Evolutionary conservation across 2,797 vertebrate genomes (phyloP), one percentile per base, ranked within the genome.

Genomic region (Poecilia gillii): DNA sequence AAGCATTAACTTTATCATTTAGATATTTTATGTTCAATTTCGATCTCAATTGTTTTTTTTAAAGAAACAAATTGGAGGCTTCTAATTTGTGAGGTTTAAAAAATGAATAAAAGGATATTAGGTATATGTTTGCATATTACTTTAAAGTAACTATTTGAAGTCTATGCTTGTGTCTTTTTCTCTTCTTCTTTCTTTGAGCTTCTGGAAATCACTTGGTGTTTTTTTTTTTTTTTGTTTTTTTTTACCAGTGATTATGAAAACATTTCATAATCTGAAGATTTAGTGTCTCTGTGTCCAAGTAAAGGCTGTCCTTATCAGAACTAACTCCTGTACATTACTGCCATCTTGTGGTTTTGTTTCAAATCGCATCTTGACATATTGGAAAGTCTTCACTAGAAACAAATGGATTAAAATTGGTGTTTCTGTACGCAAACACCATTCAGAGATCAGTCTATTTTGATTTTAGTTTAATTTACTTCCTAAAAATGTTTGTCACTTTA

Each of bases 11-110:
- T 76, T 59, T 59, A 68, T 45, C 62, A 55, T 66, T 68, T 41
- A 25, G 18, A 68, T 31, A 77, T 64, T 74, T 62, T 79, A 72
- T 71, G 80, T 84, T 77, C 74, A 71, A 73, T 36, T 49, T 51
- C 18, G 14, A 73, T 51, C 72, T 11, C 1, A 82, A 77, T 45
- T 28, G 6, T 25, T 4, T 11, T 3, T 43, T 28, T 41, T 11
- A n/a, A n/a, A 25, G 0, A 70, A 13, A 13, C 4, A 70, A 25
- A n/a, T 28, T 46, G 13, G 6, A 45, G 3, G 68, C 2, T 41
- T 45, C 1, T 14, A 7, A 46, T 71, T n/a, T 45, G 11, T 71
- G 66, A 43, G 23, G 23, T n/a, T 41, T 23, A 39, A 13, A 53
- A 53, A 25, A 3, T 25, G 51, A 25, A 25, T 53, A 53, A 53